These are phyloP conservation scores for Hemiprocne comata DNA, from an alignment of 2,113 vertebrate species.

Conservation along the genomic window DNA sequence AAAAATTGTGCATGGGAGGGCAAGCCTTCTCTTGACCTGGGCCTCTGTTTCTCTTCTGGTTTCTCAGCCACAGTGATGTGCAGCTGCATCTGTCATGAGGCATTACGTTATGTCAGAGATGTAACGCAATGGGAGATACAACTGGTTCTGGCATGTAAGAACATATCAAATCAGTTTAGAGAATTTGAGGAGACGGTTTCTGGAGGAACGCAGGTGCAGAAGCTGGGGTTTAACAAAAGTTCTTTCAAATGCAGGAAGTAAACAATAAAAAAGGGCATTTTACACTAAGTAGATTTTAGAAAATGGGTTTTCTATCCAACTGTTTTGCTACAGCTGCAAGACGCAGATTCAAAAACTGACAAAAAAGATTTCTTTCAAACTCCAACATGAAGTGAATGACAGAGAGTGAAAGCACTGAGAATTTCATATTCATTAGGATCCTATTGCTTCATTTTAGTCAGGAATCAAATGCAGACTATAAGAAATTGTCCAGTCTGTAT, in stretches of 20 bases:
- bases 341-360: background rate
- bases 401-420: background rate
- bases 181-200: conserved; percentile 71
- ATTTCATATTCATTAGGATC: background rate
- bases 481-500: background rate
- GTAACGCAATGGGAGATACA: conserved; percentile 40
- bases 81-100: conserved; percentile 64
- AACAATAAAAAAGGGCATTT: conserved; percentile 63
- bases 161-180: conserved; percentile 70
- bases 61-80: conserved; percentile 43
- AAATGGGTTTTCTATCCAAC: conserved; percentile 49
- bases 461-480: background rate
- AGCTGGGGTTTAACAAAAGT: conserved; percentile 53
- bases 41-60: conserved; percentile 13
- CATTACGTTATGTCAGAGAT: conserved; percentile 43
- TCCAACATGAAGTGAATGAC: background rate
- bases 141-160: conserved; percentile 59
- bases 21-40: background rate
- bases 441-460: background rate
- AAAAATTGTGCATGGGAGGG: background rate
- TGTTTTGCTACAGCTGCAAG: conserved; percentile 43
- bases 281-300: conserved; percentile 50
- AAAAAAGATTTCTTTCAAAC: conserved; percentile 51
- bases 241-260: conserved; percentile 58
- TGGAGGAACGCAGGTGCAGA: conserved; percentile 59